phyloP scores from a whole-genome alignment of 2,888 invertebrate species.

The Rosalia funebris region DNA sequence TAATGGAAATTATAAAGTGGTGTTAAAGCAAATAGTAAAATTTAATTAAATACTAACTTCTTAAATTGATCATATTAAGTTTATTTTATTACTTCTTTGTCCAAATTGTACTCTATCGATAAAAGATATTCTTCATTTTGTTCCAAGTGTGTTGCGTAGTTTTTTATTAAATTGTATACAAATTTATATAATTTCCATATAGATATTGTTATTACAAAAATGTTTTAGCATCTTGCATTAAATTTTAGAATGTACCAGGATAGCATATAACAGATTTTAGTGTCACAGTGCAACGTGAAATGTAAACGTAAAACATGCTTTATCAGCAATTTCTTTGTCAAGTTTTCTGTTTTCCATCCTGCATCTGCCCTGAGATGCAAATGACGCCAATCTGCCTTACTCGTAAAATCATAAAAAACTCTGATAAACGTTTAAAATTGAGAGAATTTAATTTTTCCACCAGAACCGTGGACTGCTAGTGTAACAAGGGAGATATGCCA shows the following conservation, averaged over 20 bases:
- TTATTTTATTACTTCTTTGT: no score
- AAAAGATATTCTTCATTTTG: no score
- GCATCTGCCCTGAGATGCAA: constrained; percentile 45
- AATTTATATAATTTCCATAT: no score
- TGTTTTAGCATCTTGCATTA: no score
- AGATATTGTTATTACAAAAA: no score
- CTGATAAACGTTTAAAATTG: constrained; percentile 46
- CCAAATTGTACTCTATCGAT: no score
- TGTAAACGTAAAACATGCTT: constrained; percentile 33
- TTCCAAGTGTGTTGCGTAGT: no score
- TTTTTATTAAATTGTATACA: no score
- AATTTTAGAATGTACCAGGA: neutral
- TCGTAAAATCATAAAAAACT: constrained; percentile 46
- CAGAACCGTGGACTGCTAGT: constrained; percentile 36
- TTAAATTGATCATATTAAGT: no score
- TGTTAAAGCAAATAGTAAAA: no score
- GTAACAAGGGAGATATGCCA: constrained; percentile 37
- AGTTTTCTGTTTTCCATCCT: constrained; percentile 29
- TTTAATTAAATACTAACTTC: no score
- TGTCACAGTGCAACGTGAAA: constrained; percentile 28
- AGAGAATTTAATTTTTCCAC: constrained; percentile 48
- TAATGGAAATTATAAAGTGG: no score
- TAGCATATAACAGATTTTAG: neutral
- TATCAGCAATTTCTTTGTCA: constrained; percentile 35
- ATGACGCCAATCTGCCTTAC: constrained; percentile 44